Evolutionary conservation across 1,140 invertebrate species (phyloP).

Genomic region (Homarus americanus): DNA sequence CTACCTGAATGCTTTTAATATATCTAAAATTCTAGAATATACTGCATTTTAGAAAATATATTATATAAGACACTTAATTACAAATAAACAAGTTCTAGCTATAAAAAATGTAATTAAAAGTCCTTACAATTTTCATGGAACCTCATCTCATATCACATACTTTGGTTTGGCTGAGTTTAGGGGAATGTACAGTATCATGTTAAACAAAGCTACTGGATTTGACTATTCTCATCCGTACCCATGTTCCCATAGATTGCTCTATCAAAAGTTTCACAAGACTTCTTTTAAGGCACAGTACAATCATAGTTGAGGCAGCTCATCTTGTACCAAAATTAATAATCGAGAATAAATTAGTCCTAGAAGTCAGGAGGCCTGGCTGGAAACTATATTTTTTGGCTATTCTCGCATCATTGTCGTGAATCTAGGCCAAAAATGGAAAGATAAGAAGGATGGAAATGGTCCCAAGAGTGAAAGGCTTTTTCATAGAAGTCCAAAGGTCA

Average conservation of each 20-base stretch:
- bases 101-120: not conserved
- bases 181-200: not conserved
- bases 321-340: not conserved
- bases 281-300: constrained; percentile 1
- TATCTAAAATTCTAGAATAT: not conserved
- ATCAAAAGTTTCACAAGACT: not conserved
- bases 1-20: not conserved
- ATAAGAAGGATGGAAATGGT: not conserved
- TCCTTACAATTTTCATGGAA: not conserved
- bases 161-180: not conserved
- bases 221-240: not conserved
- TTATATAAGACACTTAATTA: no score
- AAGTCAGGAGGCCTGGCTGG: not conserved
- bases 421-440: not conserved
- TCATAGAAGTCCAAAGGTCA: not conserved
- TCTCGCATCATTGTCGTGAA: not conserved
- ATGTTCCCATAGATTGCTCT: not conserved
- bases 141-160: not conserved
- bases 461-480: not conserved
- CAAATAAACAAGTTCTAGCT: no score
- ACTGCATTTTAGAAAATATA: not conserved
- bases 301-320: not conserved
- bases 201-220: not conserved
- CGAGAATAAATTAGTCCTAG: not conserved
- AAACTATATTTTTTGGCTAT: not conserved